A percentile compares a stretch with the other conserved stretches of the same genome.
Evolutionary conservation across 2,888 invertebrate genomes (phyloP).

Genomic region (Amiota communis): DNA sequence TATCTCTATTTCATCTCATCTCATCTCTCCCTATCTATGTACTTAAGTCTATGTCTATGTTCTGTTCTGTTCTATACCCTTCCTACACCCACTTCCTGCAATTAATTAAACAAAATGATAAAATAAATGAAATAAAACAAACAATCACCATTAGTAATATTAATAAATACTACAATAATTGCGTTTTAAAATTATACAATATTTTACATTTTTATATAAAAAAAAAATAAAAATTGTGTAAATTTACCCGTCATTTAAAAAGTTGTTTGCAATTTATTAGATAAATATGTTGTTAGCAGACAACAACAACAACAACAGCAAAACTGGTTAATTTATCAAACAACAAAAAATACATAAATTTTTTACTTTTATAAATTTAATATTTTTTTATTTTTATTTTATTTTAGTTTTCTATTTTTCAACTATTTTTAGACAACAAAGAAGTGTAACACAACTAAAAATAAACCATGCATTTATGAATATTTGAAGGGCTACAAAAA

Average conservation of each 20-base stretch:
- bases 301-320: neutral
- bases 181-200: slow-evolving; percentile 11
- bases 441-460: slow-evolving; percentile 32
- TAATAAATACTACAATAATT: slow-evolving; percentile 6
- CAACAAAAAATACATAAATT: neutral
- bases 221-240: neutral
- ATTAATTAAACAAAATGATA: neutral
- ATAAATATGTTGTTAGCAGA: neutral
- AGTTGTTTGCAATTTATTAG: slow-evolving; percentile 4
- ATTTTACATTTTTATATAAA: slow-evolving; percentile 18
- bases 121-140: slow-evolving; percentile 5
- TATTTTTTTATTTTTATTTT: slow-evolving; percentile 6
- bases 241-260: neutral
- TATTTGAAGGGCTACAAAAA: neutral
- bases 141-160: neutral
- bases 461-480: slow-evolving; percentile 39
- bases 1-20: neutral
- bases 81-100: neutral
- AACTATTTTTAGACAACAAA: slow-evolving; percentile 43
- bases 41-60: neutral
- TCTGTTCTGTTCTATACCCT: neutral
- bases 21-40: neutral
- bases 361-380: slow-evolving; percentile 1
- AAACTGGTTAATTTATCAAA: slow-evolving; percentile 6
- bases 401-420: neutral